Evolutionary conservation across 2,888 invertebrate genomes (phyloP).

Genomic region (Onthophagus sagittarius): DNA sequence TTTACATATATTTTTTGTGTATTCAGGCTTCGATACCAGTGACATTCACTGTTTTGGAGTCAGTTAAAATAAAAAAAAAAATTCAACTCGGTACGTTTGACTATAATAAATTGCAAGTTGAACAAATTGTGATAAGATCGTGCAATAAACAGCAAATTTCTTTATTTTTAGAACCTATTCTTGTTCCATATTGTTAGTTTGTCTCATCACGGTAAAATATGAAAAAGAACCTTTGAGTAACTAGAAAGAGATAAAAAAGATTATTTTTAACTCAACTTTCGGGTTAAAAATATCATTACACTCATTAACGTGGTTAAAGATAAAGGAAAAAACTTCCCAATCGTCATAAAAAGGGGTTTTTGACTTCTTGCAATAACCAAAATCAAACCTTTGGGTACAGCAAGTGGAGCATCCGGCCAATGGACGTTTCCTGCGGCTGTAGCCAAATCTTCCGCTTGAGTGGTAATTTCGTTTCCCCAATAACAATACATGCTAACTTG

Average conservation of each 20-base stretch:
- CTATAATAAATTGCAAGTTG: too few species aligned
- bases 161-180: too few species aligned
- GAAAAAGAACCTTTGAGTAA: not conserved
- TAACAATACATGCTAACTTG: slow-evolving; percentile 30
- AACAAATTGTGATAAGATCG: too few species aligned
- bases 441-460: slow-evolving; percentile 25
- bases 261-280: not conserved
- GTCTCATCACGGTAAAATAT: not conserved
- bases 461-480: slow-evolving; percentile 31
- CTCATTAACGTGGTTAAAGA: slow-evolving; percentile 25
- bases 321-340: slow-evolving; percentile 29
- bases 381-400: slow-evolving; percentile 23
- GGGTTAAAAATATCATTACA: slow-evolving; percentile 9
- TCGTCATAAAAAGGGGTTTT: slow-evolving; percentile 27
- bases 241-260: not conserved
- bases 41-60: too few species aligned
- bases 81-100: too few species aligned
- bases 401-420: slow-evolving; percentile 17
- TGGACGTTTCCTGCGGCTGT: slow-evolving; percentile 22
- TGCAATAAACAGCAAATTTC: too few species aligned
- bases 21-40: too few species aligned
- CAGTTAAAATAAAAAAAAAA: too few species aligned
- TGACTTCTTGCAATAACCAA: slow-evolving; percentile 27
- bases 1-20: too few species aligned
- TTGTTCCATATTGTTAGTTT: not conserved